Evolutionary conservation across 1,140 invertebrate genomes (phyloP).

Genomic region (Brachionus manjavacas): DNA sequence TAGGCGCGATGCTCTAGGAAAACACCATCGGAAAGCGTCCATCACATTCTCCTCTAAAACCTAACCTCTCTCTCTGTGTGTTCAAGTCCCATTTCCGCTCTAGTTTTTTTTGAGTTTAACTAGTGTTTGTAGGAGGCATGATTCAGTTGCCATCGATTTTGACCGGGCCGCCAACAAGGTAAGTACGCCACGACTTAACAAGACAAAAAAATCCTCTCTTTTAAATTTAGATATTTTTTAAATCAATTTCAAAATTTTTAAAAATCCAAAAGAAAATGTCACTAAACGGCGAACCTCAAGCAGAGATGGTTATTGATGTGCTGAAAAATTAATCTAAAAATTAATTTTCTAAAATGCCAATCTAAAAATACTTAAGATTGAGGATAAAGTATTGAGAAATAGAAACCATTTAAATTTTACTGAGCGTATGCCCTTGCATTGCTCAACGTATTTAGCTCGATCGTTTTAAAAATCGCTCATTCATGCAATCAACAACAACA

Average conservation of each 20-base stretch:
- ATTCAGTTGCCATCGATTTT: neutral
- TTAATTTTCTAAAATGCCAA: conserved; percentile 16
- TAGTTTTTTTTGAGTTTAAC: no score
- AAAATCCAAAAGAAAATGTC: neutral
- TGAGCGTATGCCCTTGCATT: conserved; percentile 29
- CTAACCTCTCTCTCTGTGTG: no score
- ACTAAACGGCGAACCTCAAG: neutral
- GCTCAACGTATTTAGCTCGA: conserved; percentile 28
- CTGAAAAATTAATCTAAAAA: conserved; percentile 1
- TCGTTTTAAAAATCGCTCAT: neutral
- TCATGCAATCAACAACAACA: neutral
- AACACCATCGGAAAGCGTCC: no score
- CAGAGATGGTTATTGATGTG: neutral
- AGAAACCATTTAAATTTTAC: neutral
- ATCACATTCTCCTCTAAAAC: no score
- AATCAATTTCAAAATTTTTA: neutral
- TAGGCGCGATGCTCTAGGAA: no score
- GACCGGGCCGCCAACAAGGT: neutral
- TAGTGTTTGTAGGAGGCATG: neutral
- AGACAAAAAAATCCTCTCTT: neutral
- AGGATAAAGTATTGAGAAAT: neutral
- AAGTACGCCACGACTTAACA: neutral
- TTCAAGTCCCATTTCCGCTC: no score
- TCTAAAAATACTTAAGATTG: neutral
- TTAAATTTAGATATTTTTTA: neutral